Conservation (phyloP, 2,113 vertebrate species). For the Fukomys damarensis region DNA sequence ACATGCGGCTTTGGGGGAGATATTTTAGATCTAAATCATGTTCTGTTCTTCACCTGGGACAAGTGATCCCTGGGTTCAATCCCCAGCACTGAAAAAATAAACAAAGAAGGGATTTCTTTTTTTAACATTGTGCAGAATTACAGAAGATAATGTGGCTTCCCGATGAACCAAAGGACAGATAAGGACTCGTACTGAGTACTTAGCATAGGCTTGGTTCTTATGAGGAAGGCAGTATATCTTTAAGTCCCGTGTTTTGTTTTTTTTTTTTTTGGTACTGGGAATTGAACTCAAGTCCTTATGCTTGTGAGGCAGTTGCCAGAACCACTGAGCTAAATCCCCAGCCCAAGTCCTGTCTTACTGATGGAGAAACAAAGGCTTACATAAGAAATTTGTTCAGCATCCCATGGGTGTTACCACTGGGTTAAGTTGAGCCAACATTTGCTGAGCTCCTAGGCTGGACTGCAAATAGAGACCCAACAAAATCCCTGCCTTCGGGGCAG, state of each 20-base stretch:
- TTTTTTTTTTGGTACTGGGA: no score
- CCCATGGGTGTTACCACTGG: background rate
- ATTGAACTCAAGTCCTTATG: no score
- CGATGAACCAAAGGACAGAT: background rate
- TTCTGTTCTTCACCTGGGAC: background rate
- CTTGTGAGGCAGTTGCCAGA: no score
- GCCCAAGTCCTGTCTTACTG: background rate
- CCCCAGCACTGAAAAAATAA: background rate
- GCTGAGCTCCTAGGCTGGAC: background rate
- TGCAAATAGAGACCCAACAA: background rate
- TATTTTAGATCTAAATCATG: background rate
- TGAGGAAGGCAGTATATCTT: background rate
- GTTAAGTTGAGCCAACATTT: background rate
- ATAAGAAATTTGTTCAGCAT: background rate
- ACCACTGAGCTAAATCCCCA: no score
- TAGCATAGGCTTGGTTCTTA: background rate
- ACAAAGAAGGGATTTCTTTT: background rate
- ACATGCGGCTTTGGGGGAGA: background rate
- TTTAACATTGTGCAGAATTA: background rate
- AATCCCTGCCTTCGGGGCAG: background rate
- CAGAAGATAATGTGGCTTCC: background rate
- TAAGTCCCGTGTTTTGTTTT: no score
- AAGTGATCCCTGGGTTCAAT: background rate
- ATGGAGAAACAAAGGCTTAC: background rate
- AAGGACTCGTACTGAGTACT: background rate